Percentiles rank a stretch among this genome's conserved stretches.
Conservation (phyloP, 2,888 invertebrate genomes). For the Physocephala rufipes region DNA sequence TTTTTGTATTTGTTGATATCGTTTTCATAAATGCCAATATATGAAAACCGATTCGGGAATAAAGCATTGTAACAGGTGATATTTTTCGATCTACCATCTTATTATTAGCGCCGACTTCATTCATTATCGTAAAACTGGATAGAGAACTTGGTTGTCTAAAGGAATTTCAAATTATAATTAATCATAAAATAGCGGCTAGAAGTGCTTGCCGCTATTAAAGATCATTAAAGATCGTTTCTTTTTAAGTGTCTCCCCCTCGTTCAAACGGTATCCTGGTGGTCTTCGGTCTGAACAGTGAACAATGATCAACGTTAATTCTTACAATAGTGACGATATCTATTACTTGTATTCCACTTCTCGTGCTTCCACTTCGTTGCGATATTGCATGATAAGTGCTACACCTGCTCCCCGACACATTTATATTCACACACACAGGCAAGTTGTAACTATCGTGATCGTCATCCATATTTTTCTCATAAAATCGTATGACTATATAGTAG, state of each 20-base stretch:
- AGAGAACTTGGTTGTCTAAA: neutral
- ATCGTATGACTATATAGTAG: no score
- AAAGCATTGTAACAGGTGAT: constrained; percentile 1
- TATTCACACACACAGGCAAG: constrained; percentile 6
- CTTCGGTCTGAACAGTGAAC: neutral
- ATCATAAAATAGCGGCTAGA: neutral
- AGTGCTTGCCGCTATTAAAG: neutral
- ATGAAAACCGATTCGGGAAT: no score
- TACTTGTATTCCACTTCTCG: neutral
- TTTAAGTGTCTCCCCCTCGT: neutral
- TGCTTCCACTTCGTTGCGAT: neutral
- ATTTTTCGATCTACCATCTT: neutral
- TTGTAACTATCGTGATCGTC: constrained; percentile 23
- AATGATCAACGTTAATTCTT: neutral
- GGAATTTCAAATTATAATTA: neutral
- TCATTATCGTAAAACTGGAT: neutral
- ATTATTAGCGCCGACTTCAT: neutral
- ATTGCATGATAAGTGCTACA: constrained; percentile 1
- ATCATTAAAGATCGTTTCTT: neutral
- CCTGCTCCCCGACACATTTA: constrained; percentile 5
- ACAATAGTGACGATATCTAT: neutral
- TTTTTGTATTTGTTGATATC: neutral
- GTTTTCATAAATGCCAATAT: neutral
- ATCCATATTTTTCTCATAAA: constrained; percentile 29
- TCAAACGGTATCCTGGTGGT: neutral